Evolutionary conservation across 2,113 vertebrate genomes (phyloP), one percentile per base, ranked within the genome.

Genomic region (Spermophilus dauricus): DNA sequence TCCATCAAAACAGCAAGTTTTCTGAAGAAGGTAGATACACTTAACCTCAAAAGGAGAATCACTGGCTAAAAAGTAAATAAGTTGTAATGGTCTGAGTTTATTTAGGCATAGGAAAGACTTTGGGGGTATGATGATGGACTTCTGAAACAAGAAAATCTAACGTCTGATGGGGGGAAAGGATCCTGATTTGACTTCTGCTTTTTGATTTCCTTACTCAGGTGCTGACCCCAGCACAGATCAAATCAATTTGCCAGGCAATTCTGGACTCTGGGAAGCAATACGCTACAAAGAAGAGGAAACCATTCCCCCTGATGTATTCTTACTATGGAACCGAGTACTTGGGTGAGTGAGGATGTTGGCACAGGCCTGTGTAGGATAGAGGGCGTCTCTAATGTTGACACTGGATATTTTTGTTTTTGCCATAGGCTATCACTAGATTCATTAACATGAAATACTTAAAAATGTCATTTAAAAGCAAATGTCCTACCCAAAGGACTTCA

Each of bases 241-340:
- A 99, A 97, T 99, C 99, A 20, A 99, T 99, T 97, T 99, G 99
- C 96, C 98, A 98, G 97, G 99, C 99, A 39, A 99, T 99, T 98
- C 98, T 99, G 30, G 99, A 99, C 96, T 99, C 99, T n/a, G 99
- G 99, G 80, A 99, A 99, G 97, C 99, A 99, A 90, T 99, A 99
- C 75, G 98, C 99, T 86, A 96, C 98, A 91, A 99, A 98, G 98
- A 99, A 99, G 98, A 99, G 99, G 65, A 99, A 99, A 96, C 99
- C 99, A 0, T 99, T 99, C 87, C 99, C 99, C 0, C 99, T 99
- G 86, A 99, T 99, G 99, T 99, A 99, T 97, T 99, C 99, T 18
- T 99, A 99, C 97, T 99, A 99, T 86, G 99, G 99, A 87, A 99
- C 99, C 0, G 99, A 99, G 93, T 99, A 99, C 89, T 99, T 99